Percentiles rank a stretch among this genome's conserved stretches.
phyloP scores from a whole-genome alignment of 2,113 vertebrate genomes.

The Pipa parva region DNA sequence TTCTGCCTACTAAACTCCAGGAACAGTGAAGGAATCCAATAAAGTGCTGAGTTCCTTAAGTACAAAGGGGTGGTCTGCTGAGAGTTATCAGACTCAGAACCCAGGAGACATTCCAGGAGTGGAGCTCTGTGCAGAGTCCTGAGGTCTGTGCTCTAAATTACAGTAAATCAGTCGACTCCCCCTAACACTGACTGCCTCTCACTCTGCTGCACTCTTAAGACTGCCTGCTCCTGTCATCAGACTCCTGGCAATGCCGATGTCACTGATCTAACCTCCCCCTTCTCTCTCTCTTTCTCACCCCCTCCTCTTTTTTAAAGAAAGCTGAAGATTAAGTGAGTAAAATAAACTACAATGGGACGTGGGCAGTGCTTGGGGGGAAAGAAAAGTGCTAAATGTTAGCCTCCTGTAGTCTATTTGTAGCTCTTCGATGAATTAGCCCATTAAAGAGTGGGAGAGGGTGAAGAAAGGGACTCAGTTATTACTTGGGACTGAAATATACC shows the following conservation, averaged over 20 bases:
- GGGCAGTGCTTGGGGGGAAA: conserved; percentile 15
- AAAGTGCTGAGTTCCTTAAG: background rate
- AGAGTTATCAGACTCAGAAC: background rate
- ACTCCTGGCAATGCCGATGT: conserved; percentile 26
- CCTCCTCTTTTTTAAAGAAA: conserved; percentile 40
- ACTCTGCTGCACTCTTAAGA: conserved; percentile 27
- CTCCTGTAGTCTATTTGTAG: conserved; percentile 25
- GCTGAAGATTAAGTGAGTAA: conserved; percentile 33
- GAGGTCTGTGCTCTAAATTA: conserved; percentile 12
- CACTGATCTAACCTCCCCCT: conserved; percentile 34
- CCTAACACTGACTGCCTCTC: conserved; percentile 15
- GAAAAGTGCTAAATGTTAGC: conserved; percentile 32
- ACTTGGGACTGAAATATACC: too few relatives aligned
- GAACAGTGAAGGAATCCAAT: background rate
- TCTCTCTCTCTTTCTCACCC: conserved; percentile 30
- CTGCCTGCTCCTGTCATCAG: conserved; percentile 10
- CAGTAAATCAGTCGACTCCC: conserved; percentile 13
- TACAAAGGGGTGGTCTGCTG: conserved; percentile 1
- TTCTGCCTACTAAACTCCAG: background rate
- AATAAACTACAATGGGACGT: conserved; percentile 27
- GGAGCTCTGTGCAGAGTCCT: background rate
- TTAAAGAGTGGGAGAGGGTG: conserved; percentile 44
- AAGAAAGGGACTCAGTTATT: background rate
- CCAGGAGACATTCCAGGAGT: background rate
- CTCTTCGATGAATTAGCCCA: conserved; percentile 44